Evolutionary conservation across 2,888 invertebrate species (phyloP).

Genomic region (Cephus spinipes): DNA sequence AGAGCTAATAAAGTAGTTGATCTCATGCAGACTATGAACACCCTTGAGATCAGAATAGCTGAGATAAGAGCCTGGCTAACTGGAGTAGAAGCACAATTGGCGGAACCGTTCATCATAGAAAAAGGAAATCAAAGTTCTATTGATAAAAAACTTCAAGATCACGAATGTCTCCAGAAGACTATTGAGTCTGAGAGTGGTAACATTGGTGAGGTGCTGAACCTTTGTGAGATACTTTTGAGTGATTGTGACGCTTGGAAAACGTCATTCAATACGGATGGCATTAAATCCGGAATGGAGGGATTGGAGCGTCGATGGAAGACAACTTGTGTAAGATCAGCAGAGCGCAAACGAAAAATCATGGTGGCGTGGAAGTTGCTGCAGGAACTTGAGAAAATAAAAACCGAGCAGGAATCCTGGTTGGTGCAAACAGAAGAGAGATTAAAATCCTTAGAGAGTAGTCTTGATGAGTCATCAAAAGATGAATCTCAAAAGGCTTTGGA

Average conservation of each 20-base stretch:
- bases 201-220: conserved; percentile 82
- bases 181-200: conserved; percentile 83
- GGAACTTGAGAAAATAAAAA: conserved; percentile 70
- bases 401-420: conserved; percentile 74
- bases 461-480: conserved; percentile 71
- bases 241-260: conserved; percentile 80
- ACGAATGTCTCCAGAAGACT: conserved; percentile 79
- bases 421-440: conserved; percentile 74
- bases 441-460: conserved; percentile 71
- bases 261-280: conserved; percentile 77
- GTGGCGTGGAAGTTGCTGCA: conserved; percentile 73
- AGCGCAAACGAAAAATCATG: conserved; percentile 77
- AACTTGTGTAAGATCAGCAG: conserved; percentile 79
- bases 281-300: conserved; percentile 76
- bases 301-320: conserved; percentile 85
- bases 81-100: conserved; percentile 77
- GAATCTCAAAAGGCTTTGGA: conserved; percentile 72
- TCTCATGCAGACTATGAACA: conserved; percentile 77
- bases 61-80: conserved; percentile 80
- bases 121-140: conserved; percentile 74
- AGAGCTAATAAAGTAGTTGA: conserved; percentile 80
- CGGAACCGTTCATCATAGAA: conserved; percentile 77
- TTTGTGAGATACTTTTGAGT: conserved; percentile 81
- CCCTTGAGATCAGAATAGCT: conserved; percentile 78
- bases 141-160: conserved; percentile 77